Evolutionary conservation across 2,797 vertebrate species (phyloP).

Genomic region (Paguma larvata): DNA sequence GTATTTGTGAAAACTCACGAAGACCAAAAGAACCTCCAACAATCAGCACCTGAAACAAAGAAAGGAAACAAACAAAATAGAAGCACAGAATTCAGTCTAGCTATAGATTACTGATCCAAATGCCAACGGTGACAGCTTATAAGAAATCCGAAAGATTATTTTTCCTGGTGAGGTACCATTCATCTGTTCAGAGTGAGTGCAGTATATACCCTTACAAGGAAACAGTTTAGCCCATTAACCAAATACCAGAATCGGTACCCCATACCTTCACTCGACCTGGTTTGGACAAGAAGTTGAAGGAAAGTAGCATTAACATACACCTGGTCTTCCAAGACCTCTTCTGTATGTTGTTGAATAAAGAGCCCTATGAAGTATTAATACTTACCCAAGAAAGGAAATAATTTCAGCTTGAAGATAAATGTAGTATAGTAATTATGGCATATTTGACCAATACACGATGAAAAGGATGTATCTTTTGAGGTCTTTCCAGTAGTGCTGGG

Average conservation of each 20-base stretch:
- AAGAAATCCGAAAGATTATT: not conserved
- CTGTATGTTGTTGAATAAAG: not conserved
- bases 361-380: not conserved
- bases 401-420: not conserved
- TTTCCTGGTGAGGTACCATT: slow-evolving; percentile 39
- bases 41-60: slow-evolving; percentile 93
- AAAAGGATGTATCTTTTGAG: not conserved
- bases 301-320: not conserved
- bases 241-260: slow-evolving; percentile 41
- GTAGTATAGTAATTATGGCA: not conserved
- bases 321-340: not conserved
- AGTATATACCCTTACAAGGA: not conserved
- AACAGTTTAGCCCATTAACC: slow-evolving; percentile 47
- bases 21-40: slow-evolving; percentile 97
- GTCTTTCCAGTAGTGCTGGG: not conserved
- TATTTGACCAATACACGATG: not conserved
- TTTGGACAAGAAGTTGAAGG: not conserved
- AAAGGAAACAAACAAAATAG: not conserved
- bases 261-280: not conserved
- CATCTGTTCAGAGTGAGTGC: slow-evolving; percentile 22
- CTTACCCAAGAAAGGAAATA: slow-evolving; percentile 11
- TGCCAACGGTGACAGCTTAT: slow-evolving; percentile 15
- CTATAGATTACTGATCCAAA: slow-evolving; percentile 50
- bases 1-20: slow-evolving; percentile 95
- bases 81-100: not conserved